Evolutionary conservation across 1,140 invertebrate species (phyloP), one percentile per base, ranked within the genome.

Genomic region (Leptinotarsa texana): DNA sequence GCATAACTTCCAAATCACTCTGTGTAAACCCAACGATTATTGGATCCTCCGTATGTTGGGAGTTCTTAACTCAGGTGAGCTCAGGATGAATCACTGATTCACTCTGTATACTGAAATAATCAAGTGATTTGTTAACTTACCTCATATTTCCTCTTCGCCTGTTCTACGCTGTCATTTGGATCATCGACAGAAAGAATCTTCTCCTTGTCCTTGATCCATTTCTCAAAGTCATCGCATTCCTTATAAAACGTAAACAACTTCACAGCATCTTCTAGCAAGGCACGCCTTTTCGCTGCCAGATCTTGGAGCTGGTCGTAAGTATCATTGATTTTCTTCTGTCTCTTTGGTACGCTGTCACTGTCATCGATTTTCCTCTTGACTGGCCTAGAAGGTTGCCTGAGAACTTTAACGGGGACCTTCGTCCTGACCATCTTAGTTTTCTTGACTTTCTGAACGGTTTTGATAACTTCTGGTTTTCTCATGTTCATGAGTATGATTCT

Each of bases 221-320:
- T 93, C 86, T 98, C 97, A 85, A 99, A 98, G 84, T 98, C 96
- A 83, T 98, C 96, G 87, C 97, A 99, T 84, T 99, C 97, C n/a
- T 94, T 90, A 85, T 97, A 97, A 88, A 99, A 99, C 47, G 93
- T 93, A 85, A 96, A 98, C 18, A 99, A 87, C 77, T 94, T 91
- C 73, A 98, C 96, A 0, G 97, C 93, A 84, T 99, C 97, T 80
- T 97, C 95, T 13, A 99, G 87, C 42, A 96, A 89, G 0, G 92
- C 90, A 76, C 94, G 92, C 1, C 97, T 89, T 66, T 91, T 90
- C 66, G 89, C 86, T 3, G 96, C 95, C 74, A 97, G 88, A 78
- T 95, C 90, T 76, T 93, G 89, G 2, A 99, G 89, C 76, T 96
- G 91, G 33, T 89, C 87, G 82, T 97, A 97, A 13, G 92, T 93